These are phyloP conservation scores for Lampris incognitus DNA, from an alignment of 2,113 vertebrate species.

Conservation along the genomic window DNA sequence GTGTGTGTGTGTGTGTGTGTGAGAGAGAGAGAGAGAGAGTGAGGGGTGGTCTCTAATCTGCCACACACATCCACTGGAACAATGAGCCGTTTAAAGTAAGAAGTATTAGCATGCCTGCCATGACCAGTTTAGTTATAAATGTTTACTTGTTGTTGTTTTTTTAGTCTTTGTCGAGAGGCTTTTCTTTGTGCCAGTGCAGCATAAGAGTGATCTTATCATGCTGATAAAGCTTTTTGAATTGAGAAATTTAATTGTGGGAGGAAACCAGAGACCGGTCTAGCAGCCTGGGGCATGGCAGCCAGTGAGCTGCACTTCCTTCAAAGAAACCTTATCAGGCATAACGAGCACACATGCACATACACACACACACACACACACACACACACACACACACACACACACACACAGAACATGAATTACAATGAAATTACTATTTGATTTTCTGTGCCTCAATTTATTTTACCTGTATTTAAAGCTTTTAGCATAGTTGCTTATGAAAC, in stretches of 20 bases:
- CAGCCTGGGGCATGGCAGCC: too few species aligned
- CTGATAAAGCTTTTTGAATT: neutral
- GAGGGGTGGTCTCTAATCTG: neutral
- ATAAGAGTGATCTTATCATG: too few species aligned
- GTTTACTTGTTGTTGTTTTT: slow-evolving; percentile 18
- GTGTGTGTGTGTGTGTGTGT: neutral
- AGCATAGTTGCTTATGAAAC: too few species aligned
- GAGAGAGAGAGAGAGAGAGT: neutral
- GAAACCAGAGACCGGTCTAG: too few species aligned
- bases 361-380: neutral
- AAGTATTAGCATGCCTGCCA: slow-evolving; percentile 4
- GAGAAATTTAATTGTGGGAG: neutral
- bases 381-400: slow-evolving; percentile 4
- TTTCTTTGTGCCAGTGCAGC: too few species aligned
- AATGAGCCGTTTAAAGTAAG: neutral
- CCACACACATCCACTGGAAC: neutral
- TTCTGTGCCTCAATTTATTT: too few species aligned
- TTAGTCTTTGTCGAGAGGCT: too few species aligned
- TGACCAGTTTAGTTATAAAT: neutral
- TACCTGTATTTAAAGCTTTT: too few species aligned
- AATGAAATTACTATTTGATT: too few species aligned
- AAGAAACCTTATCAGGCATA: too few species aligned
- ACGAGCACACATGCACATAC: neutral
- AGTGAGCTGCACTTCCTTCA: too few species aligned
- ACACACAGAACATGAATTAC: neutral